A percentile compares a stretch with the other conserved stretches of the same genome.
Conservation (phyloP, 2,888 invertebrate species). For the Drosophila borealis region DNA sequence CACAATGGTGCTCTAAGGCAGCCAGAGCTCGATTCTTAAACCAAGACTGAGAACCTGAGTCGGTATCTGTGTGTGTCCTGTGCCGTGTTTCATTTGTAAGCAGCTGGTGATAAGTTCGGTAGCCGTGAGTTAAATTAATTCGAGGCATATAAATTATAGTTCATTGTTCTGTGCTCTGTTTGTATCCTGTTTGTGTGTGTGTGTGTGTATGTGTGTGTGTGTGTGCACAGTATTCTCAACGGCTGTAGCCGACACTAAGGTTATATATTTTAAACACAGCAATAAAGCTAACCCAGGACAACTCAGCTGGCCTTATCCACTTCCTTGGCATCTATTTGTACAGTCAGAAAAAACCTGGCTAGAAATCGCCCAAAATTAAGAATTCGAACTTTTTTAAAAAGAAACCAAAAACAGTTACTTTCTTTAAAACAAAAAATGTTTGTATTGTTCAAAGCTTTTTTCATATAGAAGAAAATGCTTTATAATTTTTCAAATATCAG, state of each 20-base stretch:
- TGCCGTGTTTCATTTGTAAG: slow-evolving; percentile 40
- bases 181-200: slow-evolving; percentile 3
- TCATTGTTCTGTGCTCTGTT: slow-evolving; percentile 54
- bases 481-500: too few species aligned
- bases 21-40: not conserved
- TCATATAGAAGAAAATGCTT: too few species aligned
- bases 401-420: too few species aligned
- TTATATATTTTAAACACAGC: slow-evolving; percentile 38
- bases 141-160: slow-evolving; percentile 72
- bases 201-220: slow-evolving; percentile 1
- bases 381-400: too few species aligned
- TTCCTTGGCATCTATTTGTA: slow-evolving; percentile 1
- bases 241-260: slow-evolving; percentile 22
- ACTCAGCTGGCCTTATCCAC: slow-evolving; percentile 4
- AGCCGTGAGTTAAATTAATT: slow-evolving; percentile 65
- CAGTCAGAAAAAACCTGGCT: too few species aligned
- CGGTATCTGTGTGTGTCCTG: slow-evolving; percentile 11
- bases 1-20: slow-evolving; percentile 38
- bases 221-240: slow-evolving; percentile 10
- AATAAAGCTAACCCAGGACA: slow-evolving; percentile 11
- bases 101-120: slow-evolving; percentile 68
- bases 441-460: too few species aligned
- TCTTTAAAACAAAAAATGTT: too few species aligned
- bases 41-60: not conserved
- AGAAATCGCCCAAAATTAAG: too few species aligned